Evolutionary conservation across 2,888 invertebrate genomes (phyloP).

Genomic region (Tipula vernalis): DNA sequence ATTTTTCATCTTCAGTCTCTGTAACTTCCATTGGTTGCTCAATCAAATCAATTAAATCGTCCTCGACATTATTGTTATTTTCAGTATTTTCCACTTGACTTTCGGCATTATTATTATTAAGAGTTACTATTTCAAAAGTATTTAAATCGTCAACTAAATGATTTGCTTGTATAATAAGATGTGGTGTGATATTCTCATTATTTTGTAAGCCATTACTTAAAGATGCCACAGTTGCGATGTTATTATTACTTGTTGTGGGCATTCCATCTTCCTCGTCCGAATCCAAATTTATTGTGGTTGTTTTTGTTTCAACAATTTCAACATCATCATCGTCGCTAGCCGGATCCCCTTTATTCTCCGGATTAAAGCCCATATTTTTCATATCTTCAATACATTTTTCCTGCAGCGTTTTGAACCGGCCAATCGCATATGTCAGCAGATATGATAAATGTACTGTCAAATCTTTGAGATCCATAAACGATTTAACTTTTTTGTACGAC

Average conservation of each 20-base stretch:
- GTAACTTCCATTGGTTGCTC: not conserved
- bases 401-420: slow-evolving; percentile 32
- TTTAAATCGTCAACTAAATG: not conserved
- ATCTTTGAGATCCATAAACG: slow-evolving; percentile 32
- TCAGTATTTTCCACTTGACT: not conserved
- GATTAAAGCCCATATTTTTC: slow-evolving; percentile 31
- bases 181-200: not conserved
- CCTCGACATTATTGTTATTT: not conserved
- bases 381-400: slow-evolving; percentile 33
- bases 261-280: slow-evolving; percentile 29
- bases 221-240: not conserved
- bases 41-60: not conserved
- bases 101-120: not conserved
- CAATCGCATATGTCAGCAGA: slow-evolving; percentile 33
- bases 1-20: slow-evolving; percentile 5
- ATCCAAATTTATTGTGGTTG: slow-evolving; percentile 32
- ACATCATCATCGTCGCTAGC: slow-evolving; percentile 31
- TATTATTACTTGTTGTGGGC: not conserved
- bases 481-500: slow-evolving; percentile 32
- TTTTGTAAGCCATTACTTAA: slow-evolving; percentile 12
- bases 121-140: not conserved
- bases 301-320: slow-evolving; percentile 34
- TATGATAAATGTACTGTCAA: slow-evolving; percentile 35
- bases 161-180: not conserved
- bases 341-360: not conserved